Evolutionary conservation across 2,113 vertebrate genomes (phyloP), one percentile per base, ranked within the genome.

Genomic region (Melanocharis versteri): DNA sequence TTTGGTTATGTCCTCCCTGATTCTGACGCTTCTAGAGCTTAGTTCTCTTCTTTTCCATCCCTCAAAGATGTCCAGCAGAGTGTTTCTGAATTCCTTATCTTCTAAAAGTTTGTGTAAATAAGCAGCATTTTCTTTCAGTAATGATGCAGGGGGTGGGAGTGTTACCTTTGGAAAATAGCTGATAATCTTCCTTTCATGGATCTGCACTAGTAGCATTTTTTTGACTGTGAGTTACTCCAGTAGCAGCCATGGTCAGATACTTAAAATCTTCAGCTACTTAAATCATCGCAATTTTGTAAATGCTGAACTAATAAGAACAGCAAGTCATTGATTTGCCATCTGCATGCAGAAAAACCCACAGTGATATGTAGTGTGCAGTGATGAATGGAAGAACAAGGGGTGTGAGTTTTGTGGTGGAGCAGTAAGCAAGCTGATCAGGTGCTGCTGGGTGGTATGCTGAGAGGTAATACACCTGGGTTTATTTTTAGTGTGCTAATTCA

Each of bases 291-390:
- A 2, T 61, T 87, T 77, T 77, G 37, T 77, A 73, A 91, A 40
- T 44, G 50, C 45, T 77, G 72, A 47, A 61, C 66, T 68, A 69
- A 80, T 85, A 70, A 89, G 64, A 87, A 37, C 57, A 48, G 26
- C 48, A 57, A 80, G 64, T 35, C 16, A 58, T 18, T 53, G 58
- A 33, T 88, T 57, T 40, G 30, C 75, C 1, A 4, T 77, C 44
- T 85, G 42, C 0, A 0, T 68, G 60, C 31, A 65, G 31, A 87
- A 68, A 44, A 45, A 4, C 35, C 15, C 3, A 11, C 35, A 20
- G 30, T 65, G 60, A 6, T 68, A 21, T 10, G 76, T 72, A 26
- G 58, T 0, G 0, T 83, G 42, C 22, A 48, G 0, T 17, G 39
- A 58, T 48, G 42, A 82, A 79, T 45, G 18, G 62, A 48, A 54